Evolutionary conservation across 2,888 invertebrate genomes (phyloP).

Genomic region (Ophion slaviceki): DNA sequence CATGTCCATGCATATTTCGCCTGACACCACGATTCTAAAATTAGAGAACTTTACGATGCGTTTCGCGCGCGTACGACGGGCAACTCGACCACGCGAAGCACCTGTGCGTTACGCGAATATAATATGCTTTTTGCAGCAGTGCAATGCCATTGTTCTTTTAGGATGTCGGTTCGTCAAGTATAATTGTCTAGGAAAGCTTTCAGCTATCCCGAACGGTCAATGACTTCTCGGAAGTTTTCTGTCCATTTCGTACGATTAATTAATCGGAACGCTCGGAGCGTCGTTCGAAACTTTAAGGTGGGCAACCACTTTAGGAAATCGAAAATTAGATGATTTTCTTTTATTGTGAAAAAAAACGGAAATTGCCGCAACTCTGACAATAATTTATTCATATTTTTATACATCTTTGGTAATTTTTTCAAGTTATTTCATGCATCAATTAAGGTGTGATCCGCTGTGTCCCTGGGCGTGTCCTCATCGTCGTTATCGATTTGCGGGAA

Average conservation of each 20-base stretch:
- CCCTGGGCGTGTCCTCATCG: too few species aligned
- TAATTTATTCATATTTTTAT: too few species aligned
- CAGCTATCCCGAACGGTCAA: neutral
- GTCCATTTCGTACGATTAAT: neutral
- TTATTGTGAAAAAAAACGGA: too few species aligned
- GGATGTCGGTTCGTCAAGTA: neutral
- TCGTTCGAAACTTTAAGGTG: too few species aligned
- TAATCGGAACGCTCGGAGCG: too few species aligned
- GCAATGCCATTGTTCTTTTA: neutral
- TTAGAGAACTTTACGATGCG: constrained; percentile 42
- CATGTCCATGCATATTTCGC: neutral
- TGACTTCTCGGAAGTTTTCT: neutral
- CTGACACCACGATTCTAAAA: constrained; percentile 45
- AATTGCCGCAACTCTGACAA: too few species aligned
- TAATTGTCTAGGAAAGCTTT: neutral
- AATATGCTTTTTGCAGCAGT: neutral
- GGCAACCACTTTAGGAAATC: too few species aligned
- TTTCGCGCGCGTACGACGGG: constrained; percentile 29
- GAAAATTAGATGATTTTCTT: too few species aligned
- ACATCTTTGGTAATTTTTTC: too few species aligned
- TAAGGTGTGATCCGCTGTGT: too few species aligned
- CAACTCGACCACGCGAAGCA: constrained; percentile 8
- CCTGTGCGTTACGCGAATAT: constrained; percentile 1
- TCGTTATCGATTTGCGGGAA: too few species aligned
- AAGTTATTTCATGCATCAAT: too few species aligned